Evolutionary conservation across 2,888 invertebrate species (phyloP), one percentile per base, ranked within the genome.

Genomic region (Eupithecia vulgata): DNA sequence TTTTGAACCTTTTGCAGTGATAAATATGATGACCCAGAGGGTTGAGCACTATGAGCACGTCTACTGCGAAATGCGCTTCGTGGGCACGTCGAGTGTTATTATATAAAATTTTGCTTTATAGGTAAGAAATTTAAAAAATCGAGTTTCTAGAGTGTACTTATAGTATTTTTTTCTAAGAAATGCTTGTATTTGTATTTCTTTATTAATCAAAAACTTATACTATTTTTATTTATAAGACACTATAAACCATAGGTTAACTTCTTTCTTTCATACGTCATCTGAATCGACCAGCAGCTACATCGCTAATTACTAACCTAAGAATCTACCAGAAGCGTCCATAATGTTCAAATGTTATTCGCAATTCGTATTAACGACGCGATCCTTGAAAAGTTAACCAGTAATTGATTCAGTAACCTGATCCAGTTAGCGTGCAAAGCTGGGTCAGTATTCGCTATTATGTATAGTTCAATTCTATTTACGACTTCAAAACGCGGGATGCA

Each of bases 371-470:
- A 64, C 42, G 66, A 69, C 15, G 37, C 62, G 37, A 5, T 12
- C 71, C 68, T 52, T 71, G 13, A 40, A 70, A 73, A 70, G 68
- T 61, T 67, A 70, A 67, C 65, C 48, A 48, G 75, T 67, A 48
- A 72, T 75, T 72, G 72, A 75, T 70, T 59, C 45, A 10, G 68
- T 74, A 69, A 75, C 75, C 66, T 74, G 68, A 75, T 70, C 73
- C 71, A 72, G 79, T 76, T 79, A 78, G 79, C 78, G 75, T 78
- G 79, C 75, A 40, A 76, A 76, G 40, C 65, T 37, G 21, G 13
- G 17, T 10, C 37, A 8, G 34, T 64, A 64, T 64, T 64, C 62
- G 57, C 57, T 57, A 25, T n/a, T n/a, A n/a, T 17, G 30, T 21
- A 17, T 62, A 35, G n/a, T 64, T 37, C 35, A 17, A 17, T 34